Percentiles rank a stretch among this genome's conserved stretches.
Conservation (phyloP, 2,113 vertebrate species). For the Amphilophus citrinellus region DNA sequence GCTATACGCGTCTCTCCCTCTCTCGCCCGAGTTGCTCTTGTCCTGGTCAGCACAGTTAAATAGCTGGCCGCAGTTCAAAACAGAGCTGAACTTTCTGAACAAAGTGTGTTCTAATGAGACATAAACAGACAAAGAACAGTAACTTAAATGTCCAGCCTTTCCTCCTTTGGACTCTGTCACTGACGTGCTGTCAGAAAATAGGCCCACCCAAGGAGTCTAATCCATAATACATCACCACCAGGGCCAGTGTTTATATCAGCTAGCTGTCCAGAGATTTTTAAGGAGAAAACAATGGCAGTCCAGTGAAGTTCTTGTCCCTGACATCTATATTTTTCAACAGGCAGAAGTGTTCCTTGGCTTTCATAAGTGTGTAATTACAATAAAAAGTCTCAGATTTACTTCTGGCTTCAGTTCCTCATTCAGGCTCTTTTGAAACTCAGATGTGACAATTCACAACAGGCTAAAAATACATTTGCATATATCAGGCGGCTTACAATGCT, state of each 20-base stretch:
- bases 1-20: background rate
- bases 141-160: constrained; percentile 40
- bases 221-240: constrained; percentile 45
- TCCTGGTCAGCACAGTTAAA: constrained; percentile 49
- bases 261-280: constrained; percentile 35
- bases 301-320: constrained; percentile 23
- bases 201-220: constrained; percentile 22
- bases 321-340: constrained; percentile 13
- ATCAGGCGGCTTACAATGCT: constrained; percentile 31
- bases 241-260: constrained; percentile 24
- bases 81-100: constrained; percentile 44
- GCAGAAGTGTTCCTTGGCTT: constrained; percentile 6
- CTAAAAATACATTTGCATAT: constrained; percentile 41
- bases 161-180: constrained; percentile 36
- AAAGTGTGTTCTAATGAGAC: constrained; percentile 64
- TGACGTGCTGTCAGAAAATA: constrained; percentile 43
- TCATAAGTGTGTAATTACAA: constrained; percentile 16
- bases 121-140: constrained; percentile 53
- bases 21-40: background rate
- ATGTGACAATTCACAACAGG: constrained; percentile 11
- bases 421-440: background rate
- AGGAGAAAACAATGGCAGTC: constrained; percentile 40
- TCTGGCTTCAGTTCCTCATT: constrained; percentile 18
- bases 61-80: constrained; percentile 55
- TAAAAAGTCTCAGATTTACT: background rate